Evolutionary conservation across 2,113 vertebrate species (phyloP), one percentile per base, ranked within the genome.

Genomic region (Capra hircus): DNA sequence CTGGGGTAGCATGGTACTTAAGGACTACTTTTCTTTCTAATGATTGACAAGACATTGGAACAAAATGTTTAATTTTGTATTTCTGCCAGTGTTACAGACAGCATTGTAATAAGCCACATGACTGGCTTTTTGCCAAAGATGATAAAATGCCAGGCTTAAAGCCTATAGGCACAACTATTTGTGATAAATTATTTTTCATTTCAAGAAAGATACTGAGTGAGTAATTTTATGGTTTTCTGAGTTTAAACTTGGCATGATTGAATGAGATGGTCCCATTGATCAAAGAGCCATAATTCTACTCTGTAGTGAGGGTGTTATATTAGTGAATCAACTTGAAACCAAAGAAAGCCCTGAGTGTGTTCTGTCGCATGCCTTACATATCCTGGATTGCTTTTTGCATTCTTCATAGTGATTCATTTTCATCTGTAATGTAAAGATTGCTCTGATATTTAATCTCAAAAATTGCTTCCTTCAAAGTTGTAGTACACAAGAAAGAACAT

Each of bases 111-210:
- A 95, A 98, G 98, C 57, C 93, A 0, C 45, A 88, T 12, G 16
- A 95, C 60, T 97, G 95, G 95, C 91, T 7, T 98, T 62, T 97
- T 97, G 88, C 94, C 98, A 98, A 98, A 92, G 71, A 86, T 48
- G 88, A 92, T 97, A 71, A 94, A 97, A 96, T 91, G 81, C 89
- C 62, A 97, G 33, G 13, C 36, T 98, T 92, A 87, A 98, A 97
- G 30, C 33, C 27, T 97, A 40, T 67, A 86, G 77, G 28, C 94
- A 78, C 6, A 98, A 85, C 77, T 90, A 95, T 84, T 97, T 77
- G 33, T 91, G 90, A 91, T 92, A 95, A 97, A 98, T 96, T 90
- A 82, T 90, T 98, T 95, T 97, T 95, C 83, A 78, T 97, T 97
- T 95, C 14, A 95, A 90, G 16, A 97, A 98, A 98, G 62, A 95